Evolutionary conservation across 1,140 invertebrate species (phyloP).

Genomic region (Aphaenogaster ashmeadi): DNA sequence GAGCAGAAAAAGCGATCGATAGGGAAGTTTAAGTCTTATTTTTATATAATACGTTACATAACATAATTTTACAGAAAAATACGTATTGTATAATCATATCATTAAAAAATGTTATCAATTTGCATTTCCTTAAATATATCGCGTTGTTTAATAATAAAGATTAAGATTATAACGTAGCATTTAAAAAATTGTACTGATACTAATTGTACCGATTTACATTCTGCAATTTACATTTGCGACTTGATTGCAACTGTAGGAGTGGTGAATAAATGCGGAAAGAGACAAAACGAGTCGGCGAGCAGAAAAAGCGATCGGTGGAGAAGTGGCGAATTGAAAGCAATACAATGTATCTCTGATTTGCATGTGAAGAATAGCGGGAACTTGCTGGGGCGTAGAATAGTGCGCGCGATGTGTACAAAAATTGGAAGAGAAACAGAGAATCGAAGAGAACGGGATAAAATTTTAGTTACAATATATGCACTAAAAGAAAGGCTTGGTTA

Average conservation of each 20-base stretch:
- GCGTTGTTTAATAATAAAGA: not conserved
- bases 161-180: not conserved
- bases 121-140: not conserved
- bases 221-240: not conserved
- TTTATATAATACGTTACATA: no score
- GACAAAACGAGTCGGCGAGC: not conserved
- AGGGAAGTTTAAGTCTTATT: not conserved
- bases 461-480: not conserved
- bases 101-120: no score
- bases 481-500: no score
- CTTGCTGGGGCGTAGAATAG: slow-evolving; percentile 9
- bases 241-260: not conserved
- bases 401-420: slow-evolving; percentile 12
- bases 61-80: no score
- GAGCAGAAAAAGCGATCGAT: slow-evolving; percentile 16
- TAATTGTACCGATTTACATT: not conserved
- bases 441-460: not conserved
- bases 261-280: slow-evolving; percentile 17
- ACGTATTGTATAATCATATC: no score
- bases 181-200: slow-evolving; percentile 22
- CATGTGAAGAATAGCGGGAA: slow-evolving; percentile 45
- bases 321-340: slow-evolving; percentile 52
- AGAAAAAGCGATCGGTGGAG: slow-evolving; percentile 20
- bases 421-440: not conserved
- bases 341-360: slow-evolving; percentile 52